Base-by-base conservation (phyloP, 1,140 invertebrate genomes). In the Frieseomelitta varia region DNA sequence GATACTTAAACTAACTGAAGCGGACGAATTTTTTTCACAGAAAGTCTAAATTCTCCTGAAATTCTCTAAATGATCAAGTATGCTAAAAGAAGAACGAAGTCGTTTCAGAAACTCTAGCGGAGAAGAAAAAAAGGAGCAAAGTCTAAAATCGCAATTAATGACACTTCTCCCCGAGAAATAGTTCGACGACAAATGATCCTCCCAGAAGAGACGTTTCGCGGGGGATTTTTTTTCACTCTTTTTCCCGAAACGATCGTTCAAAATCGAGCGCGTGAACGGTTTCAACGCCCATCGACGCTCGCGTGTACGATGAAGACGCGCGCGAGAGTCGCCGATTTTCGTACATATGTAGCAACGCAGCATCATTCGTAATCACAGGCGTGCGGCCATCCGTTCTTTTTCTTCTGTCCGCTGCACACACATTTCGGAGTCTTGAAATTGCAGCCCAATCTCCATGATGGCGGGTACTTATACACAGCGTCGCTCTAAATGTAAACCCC, bases 281-380 rank as follows among this genome's bases (percentile, higher is more conserved):
- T 55, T 17, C 4, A 14, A 19, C 15, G 17, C 10, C n/a, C 39
- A 19, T 55, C 30, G 53, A 10, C 14, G 14, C n/a, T 83, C 81
- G 55, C 74, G 65, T 71, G 74, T 56, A 51, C 17, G 30, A 53
- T 24, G 63, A 65, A 27, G 19, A 65, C 27, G 30, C n/a, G n/a
- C n/a, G n/a, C n/a, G n/a, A n/a, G n/a, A n/a, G n/a, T n/a, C n/a
- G n/a, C n/a, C n/a, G n/a, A n/a, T n/a, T 69, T 71, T 69, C 65
- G 75, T 61, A 83, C 39, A 21, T n/a, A 69, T 69, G 51, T 71
- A 58, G n/a, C 51, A 79, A 39, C 10, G 55, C 55, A 61, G 6
- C 55, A 21, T 71, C 81, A 78, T 84, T 84, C 65, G 74, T 84
- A 79, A 79, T 79, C 27, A 84, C 76, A 84, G 65, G 75, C 75